These are phyloP conservation scores for Brenthis ino DNA, from an alignment of 2,888 invertebrate species.

Conservation along the genomic window DNA sequence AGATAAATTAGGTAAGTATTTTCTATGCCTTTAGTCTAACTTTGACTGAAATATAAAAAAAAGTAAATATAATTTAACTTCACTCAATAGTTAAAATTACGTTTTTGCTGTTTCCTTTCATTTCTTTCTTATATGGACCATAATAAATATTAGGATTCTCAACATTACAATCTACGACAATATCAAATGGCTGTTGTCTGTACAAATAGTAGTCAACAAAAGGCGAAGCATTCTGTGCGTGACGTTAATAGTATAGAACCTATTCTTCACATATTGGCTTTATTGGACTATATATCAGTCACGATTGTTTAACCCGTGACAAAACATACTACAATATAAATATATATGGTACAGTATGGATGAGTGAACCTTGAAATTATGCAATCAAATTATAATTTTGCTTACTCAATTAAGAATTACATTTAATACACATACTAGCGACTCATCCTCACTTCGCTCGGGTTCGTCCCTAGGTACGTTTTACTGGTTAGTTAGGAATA, in stretches of 20 bases:
- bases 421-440: no score
- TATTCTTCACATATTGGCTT: slow-evolving; percentile 70
- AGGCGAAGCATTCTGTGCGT: slow-evolving; percentile 63
- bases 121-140: slow-evolving; percentile 28
- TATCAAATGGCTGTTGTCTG: slow-evolving; percentile 66
- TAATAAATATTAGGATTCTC: slow-evolving; percentile 19
- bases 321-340: slow-evolving; percentile 14
- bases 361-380: background rate
- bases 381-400: no score
- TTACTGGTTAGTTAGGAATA: no score
- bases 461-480: no score
- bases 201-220: slow-evolving; percentile 64
- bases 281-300: slow-evolving; percentile 68
- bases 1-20: no score
- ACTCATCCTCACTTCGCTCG: no score
- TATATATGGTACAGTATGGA: slow-evolving; percentile 10
- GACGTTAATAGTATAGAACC: slow-evolving; percentile 72
- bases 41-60: no score
- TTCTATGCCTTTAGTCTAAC: no score
- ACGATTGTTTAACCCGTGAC: slow-evolving; percentile 46
- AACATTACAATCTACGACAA: slow-evolving; percentile 33
- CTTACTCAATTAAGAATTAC: no score
- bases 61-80: no score
- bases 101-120: slow-evolving; percentile 26
- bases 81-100: background rate